Base-by-base conservation (phyloP, 2,888 invertebrate genomes). In the Hyposoter didymator region DNA sequence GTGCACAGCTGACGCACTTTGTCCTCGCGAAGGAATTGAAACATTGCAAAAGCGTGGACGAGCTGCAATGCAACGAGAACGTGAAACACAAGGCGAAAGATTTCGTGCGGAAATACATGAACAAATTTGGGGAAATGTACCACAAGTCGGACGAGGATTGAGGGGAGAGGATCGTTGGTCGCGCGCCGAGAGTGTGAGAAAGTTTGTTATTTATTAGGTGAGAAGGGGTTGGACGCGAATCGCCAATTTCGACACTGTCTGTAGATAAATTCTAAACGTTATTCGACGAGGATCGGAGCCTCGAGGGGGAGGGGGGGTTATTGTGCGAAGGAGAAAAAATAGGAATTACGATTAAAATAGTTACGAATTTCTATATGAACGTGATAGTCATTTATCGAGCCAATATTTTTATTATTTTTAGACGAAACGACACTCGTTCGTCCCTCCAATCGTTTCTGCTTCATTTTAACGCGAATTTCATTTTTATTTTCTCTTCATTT, bases 91-190 rank as follows among this genome's bases (percentile, higher is more conserved):
- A 99, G 94, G 98, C 99, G 28, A 97, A 97, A 93, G 99, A 98
- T 94, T 99, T 98, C 94, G 98, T 99, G 80, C 96, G 96, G 91
- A 99, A 98, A 93, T 99, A 99, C 94, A 99, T 99, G 99, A 96
- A 96, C 35, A 98, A 98, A 94, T 99, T 98, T 94, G 98, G 98
- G 0, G 96, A 97, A 1, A 95, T 96, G 45, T 98, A 98, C 94
- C 95, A 95, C 87, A 95, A 96, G 88, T 95, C 96, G 12, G 97
- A 97, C 89, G 97, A 97, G 89, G 94, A 94, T 90, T 94, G 92
- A 92, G 76, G 43, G 32, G 92, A 92, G 76, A 32, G 32, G 69
- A 45, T 28, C 62, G 19, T 45, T 32, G 17, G 45, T 72, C 43
- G 49, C 14, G 19, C 43, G 49, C 14, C 8, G 52, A n/a, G 55